Evolutionary conservation across 2,888 invertebrate genomes (phyloP).

Genomic region (Auanema sp.): DNA sequence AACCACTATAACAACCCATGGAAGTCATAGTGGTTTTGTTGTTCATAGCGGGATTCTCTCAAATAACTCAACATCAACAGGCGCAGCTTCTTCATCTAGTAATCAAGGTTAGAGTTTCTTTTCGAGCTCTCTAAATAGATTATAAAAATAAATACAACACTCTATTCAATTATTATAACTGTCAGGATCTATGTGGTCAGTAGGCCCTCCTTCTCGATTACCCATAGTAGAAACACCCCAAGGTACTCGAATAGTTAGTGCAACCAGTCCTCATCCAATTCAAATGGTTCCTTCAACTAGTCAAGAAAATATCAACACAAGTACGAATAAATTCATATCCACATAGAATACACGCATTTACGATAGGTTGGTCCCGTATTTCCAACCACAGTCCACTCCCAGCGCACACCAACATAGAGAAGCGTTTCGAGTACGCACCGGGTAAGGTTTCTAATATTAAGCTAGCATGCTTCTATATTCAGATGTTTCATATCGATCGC

Average conservation of each 20-base stretch:
- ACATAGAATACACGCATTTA: not conserved
- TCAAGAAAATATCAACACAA: conserved; percentile 23
- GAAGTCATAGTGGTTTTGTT: conserved; percentile 41
- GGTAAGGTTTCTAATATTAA: too few relatives aligned
- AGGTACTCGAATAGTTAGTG: conserved; percentile 12
- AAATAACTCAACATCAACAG: not conserved
- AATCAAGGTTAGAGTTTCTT: too few relatives aligned
- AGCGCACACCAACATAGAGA: too few relatives aligned
- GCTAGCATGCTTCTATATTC: too few relatives aligned
- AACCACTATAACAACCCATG: conserved; percentile 42
- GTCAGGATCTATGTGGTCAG: not conserved
- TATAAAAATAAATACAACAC: not conserved
- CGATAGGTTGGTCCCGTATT: too few relatives aligned
- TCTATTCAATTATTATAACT: not conserved
- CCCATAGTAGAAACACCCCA: conserved; percentile 15
- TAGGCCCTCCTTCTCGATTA: conserved; percentile 5
- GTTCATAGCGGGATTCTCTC: conserved; percentile 38
- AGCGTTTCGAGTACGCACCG: too few relatives aligned
- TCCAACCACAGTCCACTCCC: too few relatives aligned
- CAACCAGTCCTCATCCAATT: conserved; percentile 30
- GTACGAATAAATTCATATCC: conserved; percentile 6
- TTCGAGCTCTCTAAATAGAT: not conserved
- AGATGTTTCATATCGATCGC: too few relatives aligned
- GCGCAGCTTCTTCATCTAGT: too few relatives aligned
- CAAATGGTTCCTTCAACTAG: conserved; percentile 42